phyloP scores from a whole-genome alignment of 2,113 vertebrate species.

The Genyomyrus donnyi region DNA sequence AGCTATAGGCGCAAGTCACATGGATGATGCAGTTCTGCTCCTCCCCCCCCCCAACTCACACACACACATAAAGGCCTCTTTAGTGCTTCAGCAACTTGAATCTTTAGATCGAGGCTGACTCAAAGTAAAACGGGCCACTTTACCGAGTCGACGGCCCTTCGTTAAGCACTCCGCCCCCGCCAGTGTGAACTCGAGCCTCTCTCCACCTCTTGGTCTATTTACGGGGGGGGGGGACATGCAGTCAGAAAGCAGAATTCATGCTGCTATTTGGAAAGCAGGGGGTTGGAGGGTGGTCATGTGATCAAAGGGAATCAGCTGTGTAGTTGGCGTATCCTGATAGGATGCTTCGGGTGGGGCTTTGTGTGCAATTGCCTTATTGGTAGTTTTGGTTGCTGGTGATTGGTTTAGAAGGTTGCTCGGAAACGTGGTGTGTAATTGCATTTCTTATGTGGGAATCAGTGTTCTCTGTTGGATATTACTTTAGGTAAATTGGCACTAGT shows the following conservation, averaged over 20 bases:
- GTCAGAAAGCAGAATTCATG: neutral
- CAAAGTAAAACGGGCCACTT: neutral
- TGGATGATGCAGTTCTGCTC: neutral
- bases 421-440: neutral
- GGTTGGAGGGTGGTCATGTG: neutral
- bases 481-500: neutral
- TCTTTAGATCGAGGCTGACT: neutral
- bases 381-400: neutral
- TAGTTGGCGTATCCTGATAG: neutral
- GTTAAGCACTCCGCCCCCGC: neutral
- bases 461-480: neutral
- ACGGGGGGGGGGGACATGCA: neutral
- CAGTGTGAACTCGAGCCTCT: neutral
- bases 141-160: neutral
- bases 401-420: neutral
- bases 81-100: neutral
- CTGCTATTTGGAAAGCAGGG: neutral
- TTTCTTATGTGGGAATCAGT: neutral
- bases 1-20: neutral
- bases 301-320: neutral
- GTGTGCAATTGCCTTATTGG: neutral
- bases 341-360: neutral
- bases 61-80: neutral
- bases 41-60: neutral
- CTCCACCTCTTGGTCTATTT: neutral